phyloP scores from a whole-genome alignment of 2,797 vertebrate genomes.

The Aratinga solstitialis region DNA sequence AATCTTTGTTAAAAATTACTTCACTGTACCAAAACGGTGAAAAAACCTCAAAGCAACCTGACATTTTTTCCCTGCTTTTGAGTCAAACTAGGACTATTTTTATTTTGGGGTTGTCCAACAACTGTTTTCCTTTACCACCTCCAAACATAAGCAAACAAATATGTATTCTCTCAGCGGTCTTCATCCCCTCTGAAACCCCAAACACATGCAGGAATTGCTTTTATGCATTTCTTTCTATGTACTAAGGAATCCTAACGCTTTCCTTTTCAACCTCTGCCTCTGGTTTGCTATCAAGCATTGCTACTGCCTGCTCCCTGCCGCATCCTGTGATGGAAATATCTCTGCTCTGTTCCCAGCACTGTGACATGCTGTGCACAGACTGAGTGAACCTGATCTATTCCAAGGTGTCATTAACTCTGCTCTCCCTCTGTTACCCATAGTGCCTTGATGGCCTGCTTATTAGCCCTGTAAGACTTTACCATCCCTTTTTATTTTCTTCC shows the following conservation, averaged over 20 bases:
- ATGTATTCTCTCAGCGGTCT: rapidly evolving
- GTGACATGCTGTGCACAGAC: rapidly evolving
- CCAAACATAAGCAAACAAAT: not conserved
- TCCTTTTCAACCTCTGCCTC: not conserved
- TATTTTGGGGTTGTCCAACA: not conserved
- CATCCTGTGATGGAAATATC: not conserved
- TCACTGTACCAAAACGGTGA: not conserved
- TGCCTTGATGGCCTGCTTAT: not conserved
- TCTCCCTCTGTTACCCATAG: not conserved
- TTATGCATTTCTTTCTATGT: not conserved
- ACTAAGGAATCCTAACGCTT: not conserved
- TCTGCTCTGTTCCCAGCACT: not conserved
- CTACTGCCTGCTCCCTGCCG: not conserved
- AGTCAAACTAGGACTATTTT: not conserved
- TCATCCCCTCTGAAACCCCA: not conserved
- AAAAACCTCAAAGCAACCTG: not conserved
- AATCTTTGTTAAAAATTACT: not conserved
- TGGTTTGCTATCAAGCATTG: not conserved
- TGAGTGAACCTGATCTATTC: not conserved
- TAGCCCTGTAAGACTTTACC: not conserved
- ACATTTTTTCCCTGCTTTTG: not conserved
- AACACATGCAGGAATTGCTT: not conserved
- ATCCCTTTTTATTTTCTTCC: not conserved
- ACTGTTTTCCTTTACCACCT: not conserved
- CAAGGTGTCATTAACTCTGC: not conserved